Evolutionary conservation across 1,140 invertebrate species (phyloP).

Genomic region (Cylas formicarius): DNA sequence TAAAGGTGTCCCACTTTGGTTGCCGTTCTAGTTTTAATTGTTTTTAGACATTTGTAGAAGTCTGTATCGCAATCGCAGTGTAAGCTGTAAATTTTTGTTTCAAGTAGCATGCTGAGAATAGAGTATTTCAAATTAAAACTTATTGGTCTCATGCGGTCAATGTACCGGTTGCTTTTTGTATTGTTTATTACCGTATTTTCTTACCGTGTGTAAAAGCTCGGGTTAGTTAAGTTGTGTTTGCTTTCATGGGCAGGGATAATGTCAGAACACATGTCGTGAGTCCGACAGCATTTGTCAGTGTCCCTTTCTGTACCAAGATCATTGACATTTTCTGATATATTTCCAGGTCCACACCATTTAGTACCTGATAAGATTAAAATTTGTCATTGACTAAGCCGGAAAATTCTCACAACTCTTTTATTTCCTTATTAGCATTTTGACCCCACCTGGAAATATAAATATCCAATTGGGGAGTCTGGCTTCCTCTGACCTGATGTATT

Average conservation of each 20-base stretch:
- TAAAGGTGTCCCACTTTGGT: slow-evolving; percentile 57
- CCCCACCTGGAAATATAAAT: slow-evolving; percentile 31
- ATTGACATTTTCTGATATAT: slow-evolving; percentile 56
- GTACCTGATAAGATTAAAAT: slow-evolving; percentile 41
- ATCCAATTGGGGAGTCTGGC: slow-evolving; percentile 22
- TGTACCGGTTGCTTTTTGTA: neutral
- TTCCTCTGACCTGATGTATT: slow-evolving; percentile 13
- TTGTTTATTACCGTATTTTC: neutral
- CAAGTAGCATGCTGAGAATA: slow-evolving; percentile 3
- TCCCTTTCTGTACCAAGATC: slow-evolving; percentile 60
- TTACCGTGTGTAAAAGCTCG: slow-evolving; percentile 35
- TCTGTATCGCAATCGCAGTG: slow-evolving; percentile 61
- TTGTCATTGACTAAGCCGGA: neutral
- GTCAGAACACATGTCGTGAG: slow-evolving; percentile 67
- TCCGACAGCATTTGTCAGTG: slow-evolving; percentile 69
- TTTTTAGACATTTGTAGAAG: slow-evolving; percentile 59
- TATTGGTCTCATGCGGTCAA: neutral
- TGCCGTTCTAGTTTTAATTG: slow-evolving; percentile 44
- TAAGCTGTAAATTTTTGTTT: slow-evolving; percentile 42
- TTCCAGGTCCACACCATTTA: slow-evolving; percentile 69
- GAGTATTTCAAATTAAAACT: neutral
- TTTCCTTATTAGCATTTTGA: neutral
- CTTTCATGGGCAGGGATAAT: slow-evolving; percentile 51
- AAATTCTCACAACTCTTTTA: neutral
- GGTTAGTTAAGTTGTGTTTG: slow-evolving; percentile 57